Base-by-base conservation (phyloP, 2,888 invertebrate species). In the Ectropis crepuscularia region DNA sequence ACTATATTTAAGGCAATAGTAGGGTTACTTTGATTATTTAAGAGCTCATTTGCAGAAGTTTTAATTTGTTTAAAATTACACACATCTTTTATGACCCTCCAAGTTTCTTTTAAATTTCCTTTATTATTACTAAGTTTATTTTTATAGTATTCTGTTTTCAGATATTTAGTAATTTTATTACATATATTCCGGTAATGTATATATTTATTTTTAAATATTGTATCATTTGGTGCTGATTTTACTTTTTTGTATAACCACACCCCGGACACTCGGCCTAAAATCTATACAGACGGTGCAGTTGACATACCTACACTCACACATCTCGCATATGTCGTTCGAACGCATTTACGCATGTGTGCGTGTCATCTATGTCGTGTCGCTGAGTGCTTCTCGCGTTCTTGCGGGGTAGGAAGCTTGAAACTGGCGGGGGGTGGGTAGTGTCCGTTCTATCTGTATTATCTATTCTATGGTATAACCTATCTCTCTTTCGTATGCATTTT, bases 121-220 rank as follows among this genome's bases (percentile, higher is more conserved):
- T 49, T 49, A 9, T 11, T 49, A 37, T 36, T 11, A 8, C 16
- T 16, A 6, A 51, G 16, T 51, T 51, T 41, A 10, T 8, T 2
- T 12, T 51, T 38, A 41, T 51, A 51, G 51, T 51, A 41, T 51
- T 51, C 39, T 2, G 5, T 51, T 41, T 51, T 51, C 5, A 51
- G 39, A 2, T 12, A 6, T 51, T 38, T 51, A 12, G 39, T 51
- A 8, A 51, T 51, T 41, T 51, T 12, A 37, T 51, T 51, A 11
- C 51, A 51, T 6, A 38, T 16, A 9, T 51, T 51, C n/a, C 51
- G 39, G 39, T 51, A 51, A 10, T n/a, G 12, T 12, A 51, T n/a
- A n/a, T 8, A 51, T 41, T 41, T 12, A 10, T 38, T 39, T 16
- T 51, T 51, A 2, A 51, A 2, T 12, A 12, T 16, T 41, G 2